These are phyloP conservation scores for Drosophila teissieri DNA, from an alignment of 1,140 invertebrate genomes.

Conservation along the genomic window DNA sequence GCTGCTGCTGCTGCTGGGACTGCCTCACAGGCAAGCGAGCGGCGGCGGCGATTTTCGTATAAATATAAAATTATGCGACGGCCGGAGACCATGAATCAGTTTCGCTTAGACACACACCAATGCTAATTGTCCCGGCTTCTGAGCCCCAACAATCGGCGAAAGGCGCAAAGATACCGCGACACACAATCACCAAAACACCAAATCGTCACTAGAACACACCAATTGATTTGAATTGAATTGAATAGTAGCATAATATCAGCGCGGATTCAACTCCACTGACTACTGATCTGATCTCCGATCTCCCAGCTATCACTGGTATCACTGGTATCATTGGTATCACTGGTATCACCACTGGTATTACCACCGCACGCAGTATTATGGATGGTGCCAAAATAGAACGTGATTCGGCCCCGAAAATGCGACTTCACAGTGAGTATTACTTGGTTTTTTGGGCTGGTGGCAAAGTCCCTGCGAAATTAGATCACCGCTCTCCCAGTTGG, in stretches of 20 bases:
- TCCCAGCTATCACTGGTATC: too few species aligned
- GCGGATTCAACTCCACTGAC: too few species aligned
- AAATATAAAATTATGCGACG: conserved; percentile 78
- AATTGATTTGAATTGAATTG: too few species aligned
- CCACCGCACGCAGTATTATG: conserved; percentile 8
- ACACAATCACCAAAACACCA: not conserved
- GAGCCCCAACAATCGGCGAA: not conserved
- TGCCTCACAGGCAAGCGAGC: conserved; percentile 3
- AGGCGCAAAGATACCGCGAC: not conserved
- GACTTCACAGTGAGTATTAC: conserved; percentile 59
- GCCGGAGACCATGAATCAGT: conserved; percentile 74
- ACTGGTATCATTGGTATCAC: too few species aligned
- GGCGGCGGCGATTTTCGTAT: conserved; percentile 71
- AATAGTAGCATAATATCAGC: too few species aligned
- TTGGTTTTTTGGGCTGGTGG: not conserved
- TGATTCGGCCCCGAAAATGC: conserved; percentile 41
- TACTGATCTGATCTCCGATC: not conserved
- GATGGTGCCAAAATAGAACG: conserved; percentile 16
- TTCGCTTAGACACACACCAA: conserved; percentile 77
- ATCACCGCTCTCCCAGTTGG: conserved; percentile 21
- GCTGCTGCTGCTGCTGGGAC: not conserved
- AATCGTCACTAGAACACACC: too few species aligned
- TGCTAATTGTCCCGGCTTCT: conserved; percentile 63
- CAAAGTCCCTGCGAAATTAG: conserved; percentile 33
- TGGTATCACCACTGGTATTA: too few species aligned